These are phyloP conservation scores for Seriola quinqueradiata DNA, from an alignment of 2,113 vertebrate species.

Conservation along the genomic window DNA sequence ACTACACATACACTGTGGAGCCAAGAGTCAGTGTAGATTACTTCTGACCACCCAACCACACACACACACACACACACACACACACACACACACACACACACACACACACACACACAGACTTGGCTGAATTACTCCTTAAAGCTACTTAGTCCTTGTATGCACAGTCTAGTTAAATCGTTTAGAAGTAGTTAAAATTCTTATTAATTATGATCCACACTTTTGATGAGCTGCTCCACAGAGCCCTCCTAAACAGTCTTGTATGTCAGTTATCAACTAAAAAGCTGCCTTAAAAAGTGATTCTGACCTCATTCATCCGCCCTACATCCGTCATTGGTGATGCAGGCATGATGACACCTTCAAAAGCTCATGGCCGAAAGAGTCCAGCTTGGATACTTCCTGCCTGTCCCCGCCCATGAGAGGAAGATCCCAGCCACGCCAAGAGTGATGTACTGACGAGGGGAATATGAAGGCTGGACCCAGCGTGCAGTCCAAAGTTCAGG, in stretches of 20 bases:
- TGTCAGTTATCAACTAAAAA: background rate
- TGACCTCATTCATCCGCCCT: slow-evolving; percentile 2
- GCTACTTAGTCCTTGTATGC: no score
- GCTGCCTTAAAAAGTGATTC: background rate
- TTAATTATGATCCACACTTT: no score
- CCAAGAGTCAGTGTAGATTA: no score
- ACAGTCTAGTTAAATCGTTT: no score
- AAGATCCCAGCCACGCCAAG: slow-evolving; percentile 32
- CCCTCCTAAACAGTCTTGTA: background rate
- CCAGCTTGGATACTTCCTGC: slow-evolving; percentile 5
- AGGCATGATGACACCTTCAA: slow-evolving; percentile 34
- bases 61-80: no score
- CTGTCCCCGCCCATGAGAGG: slow-evolving; percentile 47
- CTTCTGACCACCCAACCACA: no score
- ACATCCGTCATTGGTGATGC: slow-evolving; percentile 13
- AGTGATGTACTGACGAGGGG: slow-evolving; percentile 6
- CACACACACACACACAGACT: no score
- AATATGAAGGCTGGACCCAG: slow-evolving; percentile 26
- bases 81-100: no score
- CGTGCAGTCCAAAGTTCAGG: slow-evolving; percentile 52
- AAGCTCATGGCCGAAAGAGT: slow-evolving; percentile 6
- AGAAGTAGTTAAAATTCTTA: no score
- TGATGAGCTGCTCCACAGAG: no score
- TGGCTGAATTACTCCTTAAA: no score
- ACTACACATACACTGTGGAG: no score